Conservation (phyloP, 1,140 invertebrate species). For the Pseudomyrmex gracilis region DNA sequence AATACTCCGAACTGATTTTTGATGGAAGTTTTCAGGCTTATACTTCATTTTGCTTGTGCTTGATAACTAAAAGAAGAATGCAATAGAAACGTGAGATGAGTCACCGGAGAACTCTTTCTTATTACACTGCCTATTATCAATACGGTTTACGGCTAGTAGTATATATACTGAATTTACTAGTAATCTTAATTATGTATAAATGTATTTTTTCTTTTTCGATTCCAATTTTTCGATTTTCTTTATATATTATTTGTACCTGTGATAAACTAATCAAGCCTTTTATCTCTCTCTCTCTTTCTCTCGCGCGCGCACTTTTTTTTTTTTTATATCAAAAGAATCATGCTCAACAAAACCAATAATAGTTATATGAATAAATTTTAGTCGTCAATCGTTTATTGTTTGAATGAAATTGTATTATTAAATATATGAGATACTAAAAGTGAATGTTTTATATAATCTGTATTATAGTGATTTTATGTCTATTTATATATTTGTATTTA, state of each 20-base stretch:
- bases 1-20: slow-evolving; percentile 43
- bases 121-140: slow-evolving; percentile 76
- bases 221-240: slow-evolving; percentile 58
- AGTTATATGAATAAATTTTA: slow-evolving; percentile 65
- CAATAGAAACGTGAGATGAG: slow-evolving; percentile 69
- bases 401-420: slow-evolving; percentile 64
- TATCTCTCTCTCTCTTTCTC: slow-evolving; percentile 45
- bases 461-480: slow-evolving; percentile 84
- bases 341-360: slow-evolving; percentile 57
- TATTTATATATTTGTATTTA: slow-evolving; percentile 85
- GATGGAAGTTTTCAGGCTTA: slow-evolving; percentile 69
- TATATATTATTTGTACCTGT: slow-evolving; percentile 77
- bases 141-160: slow-evolving; percentile 70
- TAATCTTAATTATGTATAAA: slow-evolving; percentile 62
- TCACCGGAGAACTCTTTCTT: slow-evolving; percentile 69
- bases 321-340: slow-evolving; percentile 52
- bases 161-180: slow-evolving; percentile 65
- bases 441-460: slow-evolving; percentile 84
- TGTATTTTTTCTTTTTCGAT: slow-evolving; percentile 62
- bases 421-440: slow-evolving; percentile 69
- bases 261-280: slow-evolving; percentile 74
- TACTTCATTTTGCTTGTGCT: slow-evolving; percentile 67
- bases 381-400: slow-evolving; percentile 50
- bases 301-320: too few relatives aligned
- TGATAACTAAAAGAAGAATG: slow-evolving; percentile 65